These are phyloP conservation scores for Pocillopora grandis DNA, from an alignment of 92 coral and sea anemone species.

Conservation along the genomic window DNA sequence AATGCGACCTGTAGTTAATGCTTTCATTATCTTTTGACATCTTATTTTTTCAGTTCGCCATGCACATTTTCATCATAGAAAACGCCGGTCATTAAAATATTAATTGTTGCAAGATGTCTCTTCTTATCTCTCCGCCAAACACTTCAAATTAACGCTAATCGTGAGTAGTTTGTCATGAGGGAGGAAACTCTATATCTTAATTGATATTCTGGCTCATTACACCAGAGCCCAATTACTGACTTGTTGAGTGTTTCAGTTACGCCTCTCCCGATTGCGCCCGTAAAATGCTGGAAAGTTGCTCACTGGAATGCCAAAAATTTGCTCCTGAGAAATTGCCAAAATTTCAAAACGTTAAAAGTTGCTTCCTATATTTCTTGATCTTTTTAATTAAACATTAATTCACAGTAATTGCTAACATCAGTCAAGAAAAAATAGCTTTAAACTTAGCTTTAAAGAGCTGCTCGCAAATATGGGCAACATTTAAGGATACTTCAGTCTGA, in stretches of 20 bases:
- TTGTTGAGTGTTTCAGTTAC: background rate
- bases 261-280: conserved; percentile 26
- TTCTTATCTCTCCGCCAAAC: background rate
- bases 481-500: too few relatives aligned
- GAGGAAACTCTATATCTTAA: background rate
- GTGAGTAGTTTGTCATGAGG: background rate
- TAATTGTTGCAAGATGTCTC: conserved; percentile 7
- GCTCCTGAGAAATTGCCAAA: too few relatives aligned
- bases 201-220: background rate
- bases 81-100: background rate
- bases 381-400: too few relatives aligned
- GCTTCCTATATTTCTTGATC: too few relatives aligned
- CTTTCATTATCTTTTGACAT: too few relatives aligned
- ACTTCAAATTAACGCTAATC: background rate
- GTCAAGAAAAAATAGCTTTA: too few relatives aligned
- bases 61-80: background rate
- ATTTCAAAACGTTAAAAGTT: too few relatives aligned
- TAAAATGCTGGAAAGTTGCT: conserved; percentile 22
- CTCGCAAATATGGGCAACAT: too few relatives aligned
- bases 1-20: too few relatives aligned
- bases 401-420: too few relatives aligned
- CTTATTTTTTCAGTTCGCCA: background rate
- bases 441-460: too few relatives aligned
- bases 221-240: background rate
- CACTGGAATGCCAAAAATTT: conserved; percentile 15